Evolutionary conservation across 2,888 invertebrate genomes (phyloP), one percentile per base, ranked within the genome.

Genomic region (Volucella inflata): DNA sequence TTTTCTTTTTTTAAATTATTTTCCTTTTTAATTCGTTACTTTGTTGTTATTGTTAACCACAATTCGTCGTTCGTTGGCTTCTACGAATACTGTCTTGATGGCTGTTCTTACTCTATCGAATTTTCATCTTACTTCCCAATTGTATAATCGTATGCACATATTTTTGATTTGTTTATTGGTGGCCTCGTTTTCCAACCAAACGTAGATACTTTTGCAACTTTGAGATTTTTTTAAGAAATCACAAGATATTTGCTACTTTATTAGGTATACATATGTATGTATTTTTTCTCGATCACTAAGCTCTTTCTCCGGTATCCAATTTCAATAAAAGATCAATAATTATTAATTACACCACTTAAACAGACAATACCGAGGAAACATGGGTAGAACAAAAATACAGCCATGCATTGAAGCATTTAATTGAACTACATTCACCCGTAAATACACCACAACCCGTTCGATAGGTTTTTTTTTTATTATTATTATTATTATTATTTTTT

Each of bases 371-470:
- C 55, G 30, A 21, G 21, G 36, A 16, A 36, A 36, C 36, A 17
- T 21, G 42, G 21, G 40, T 12, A 17, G 16, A 68, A 57, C 42
- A 76, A 59, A 6, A 30, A 30, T 30, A 30, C 30, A 30, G 6
- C 30, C 6, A 38, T 81, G 53, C 71, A 71, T 55, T 62, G 50
- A 70, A 21, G 57, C 67, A 67, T 42, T 50, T 82, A 82, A 82
- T 78, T 82, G 67, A 78, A 55, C 65, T 50, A 83, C 78, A 83
- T 72, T 77, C 77, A 78, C 77, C 60, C 60, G 85, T 53, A 67
- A 65, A 78, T 62, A 72, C 85, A 76, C 70, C 55, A 79, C 87
- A 82, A 82, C 85, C 74, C 64, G 70, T 68, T 82, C 36, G 74
- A 70, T 83, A 50, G 74, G 48, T 83, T 79, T 79, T 64, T 51